Evolutionary conservation across 64 coral and sea anemone genomes (phyloP).

Genomic region (Catalaphyllia jardinei): DNA sequence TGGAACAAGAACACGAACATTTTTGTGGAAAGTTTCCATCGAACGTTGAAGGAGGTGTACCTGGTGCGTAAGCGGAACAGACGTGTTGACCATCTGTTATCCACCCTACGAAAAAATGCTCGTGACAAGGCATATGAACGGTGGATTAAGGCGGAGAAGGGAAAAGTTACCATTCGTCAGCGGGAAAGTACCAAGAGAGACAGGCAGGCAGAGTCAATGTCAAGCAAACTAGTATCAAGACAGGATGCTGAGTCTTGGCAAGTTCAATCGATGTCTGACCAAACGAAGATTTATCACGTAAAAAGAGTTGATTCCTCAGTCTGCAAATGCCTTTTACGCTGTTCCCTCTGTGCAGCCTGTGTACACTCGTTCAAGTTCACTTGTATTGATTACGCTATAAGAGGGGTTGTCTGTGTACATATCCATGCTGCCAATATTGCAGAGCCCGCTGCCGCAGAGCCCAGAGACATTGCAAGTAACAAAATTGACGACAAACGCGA

Average conservation of each 20-base stretch:
- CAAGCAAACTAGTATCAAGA: neutral
- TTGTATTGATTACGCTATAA: too few relatives aligned
- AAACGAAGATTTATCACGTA: too few relatives aligned
- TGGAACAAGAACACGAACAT: constrained; percentile 29
- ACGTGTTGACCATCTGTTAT: constrained; percentile 39
- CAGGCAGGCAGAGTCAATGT: constrained; percentile 24
- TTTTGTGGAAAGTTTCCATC: constrained; percentile 48
- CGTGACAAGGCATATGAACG: constrained; percentile 11
- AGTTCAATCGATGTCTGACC: too few relatives aligned
- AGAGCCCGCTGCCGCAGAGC: too few relatives aligned
- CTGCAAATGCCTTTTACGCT: too few relatives aligned
- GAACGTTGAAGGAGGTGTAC: neutral
- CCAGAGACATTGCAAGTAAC: too few relatives aligned
- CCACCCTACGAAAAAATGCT: neutral
- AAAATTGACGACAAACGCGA: neutral
- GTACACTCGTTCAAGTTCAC: too few relatives aligned
- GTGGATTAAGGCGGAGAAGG: constrained; percentile 54
- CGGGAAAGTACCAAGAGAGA: constrained; percentile 36
- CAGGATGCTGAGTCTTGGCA: too few relatives aligned
- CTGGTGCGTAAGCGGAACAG: constrained; percentile 20
- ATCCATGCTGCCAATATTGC: too few relatives aligned
- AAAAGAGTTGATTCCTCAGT: too few relatives aligned
- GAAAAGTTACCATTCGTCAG: constrained; percentile 27
- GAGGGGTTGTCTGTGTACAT: too few relatives aligned
- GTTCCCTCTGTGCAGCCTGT: too few relatives aligned